Evolutionary conservation across 2,888 invertebrate species (phyloP).

Genomic region (Andricus quercusramuli): DNA sequence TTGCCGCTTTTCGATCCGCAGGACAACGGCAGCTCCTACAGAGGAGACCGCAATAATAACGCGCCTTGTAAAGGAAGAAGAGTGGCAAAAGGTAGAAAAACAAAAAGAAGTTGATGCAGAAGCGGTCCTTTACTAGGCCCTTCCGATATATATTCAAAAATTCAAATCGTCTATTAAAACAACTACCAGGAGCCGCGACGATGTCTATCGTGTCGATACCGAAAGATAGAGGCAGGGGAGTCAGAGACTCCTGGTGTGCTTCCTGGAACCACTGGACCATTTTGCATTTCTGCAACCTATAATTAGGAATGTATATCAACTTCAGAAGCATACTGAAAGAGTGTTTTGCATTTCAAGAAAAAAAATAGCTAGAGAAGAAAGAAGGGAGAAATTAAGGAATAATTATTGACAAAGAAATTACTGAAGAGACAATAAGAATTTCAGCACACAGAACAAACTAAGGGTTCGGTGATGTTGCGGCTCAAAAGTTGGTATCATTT

Average conservation of each 20-base stretch:
- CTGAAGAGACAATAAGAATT: too few relatives aligned
- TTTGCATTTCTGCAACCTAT: slow-evolving; percentile 25
- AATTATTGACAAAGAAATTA: too few relatives aligned
- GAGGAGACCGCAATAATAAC: slow-evolving; percentile 31
- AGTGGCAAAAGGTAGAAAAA: slow-evolving; percentile 42
- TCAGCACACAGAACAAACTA: too few relatives aligned
- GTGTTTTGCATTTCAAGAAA: neutral
- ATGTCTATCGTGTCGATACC: slow-evolving; percentile 60
- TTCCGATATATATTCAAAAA: slow-evolving; percentile 71
- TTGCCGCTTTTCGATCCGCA: slow-evolving; percentile 49
- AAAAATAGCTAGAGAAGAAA: neutral
- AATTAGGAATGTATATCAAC: neutral
- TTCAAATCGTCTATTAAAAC: slow-evolving; percentile 74
- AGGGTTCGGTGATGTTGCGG: too few relatives aligned
- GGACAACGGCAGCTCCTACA: slow-evolving; percentile 60
- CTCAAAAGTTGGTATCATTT: too few relatives aligned
- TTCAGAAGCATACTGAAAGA: slow-evolving; percentile 44
- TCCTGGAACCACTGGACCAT: slow-evolving; percentile 13
- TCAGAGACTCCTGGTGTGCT: slow-evolving; percentile 51
- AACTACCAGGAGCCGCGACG: slow-evolving; percentile 61
- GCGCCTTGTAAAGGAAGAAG: slow-evolving; percentile 48
- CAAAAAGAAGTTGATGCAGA: slow-evolving; percentile 45
- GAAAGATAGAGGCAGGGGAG: slow-evolving; percentile 56
- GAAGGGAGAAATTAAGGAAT: neutral
- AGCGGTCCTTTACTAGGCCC: slow-evolving; percentile 43